Evolutionary conservation across 2,113 vertebrate genomes (phyloP).

Genomic region (Dromas ardeola): DNA sequence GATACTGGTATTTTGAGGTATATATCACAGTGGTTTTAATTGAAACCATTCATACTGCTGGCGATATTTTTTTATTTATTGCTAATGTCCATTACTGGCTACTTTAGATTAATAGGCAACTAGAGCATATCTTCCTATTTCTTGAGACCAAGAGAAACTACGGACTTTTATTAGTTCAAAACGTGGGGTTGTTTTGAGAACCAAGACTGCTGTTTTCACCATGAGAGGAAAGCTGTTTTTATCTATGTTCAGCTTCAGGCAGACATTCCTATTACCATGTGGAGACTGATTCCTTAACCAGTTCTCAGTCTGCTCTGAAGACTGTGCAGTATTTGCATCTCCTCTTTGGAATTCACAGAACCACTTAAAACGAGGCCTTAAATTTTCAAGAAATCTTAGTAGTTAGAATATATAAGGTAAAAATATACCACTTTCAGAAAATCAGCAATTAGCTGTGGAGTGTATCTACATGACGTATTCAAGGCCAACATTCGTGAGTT

Average conservation of each 20-base stretch:
- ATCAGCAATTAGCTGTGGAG: neutral
- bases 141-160: neutral
- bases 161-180: neutral
- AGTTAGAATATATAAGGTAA: neutral
- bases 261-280: neutral
- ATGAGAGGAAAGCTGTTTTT: neutral
- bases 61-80: neutral
- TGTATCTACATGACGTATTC: neutral
- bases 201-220: neutral
- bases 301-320: neutral
- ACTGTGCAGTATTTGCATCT: neutral
- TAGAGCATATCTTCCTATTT: neutral
- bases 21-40: neutral
- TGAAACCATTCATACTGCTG: neutral
- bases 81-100: neutral
- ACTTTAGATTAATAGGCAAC: neutral
- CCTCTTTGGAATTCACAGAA: neutral
- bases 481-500: neutral
- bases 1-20: neutral
- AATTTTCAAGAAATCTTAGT: neutral
- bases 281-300: neutral
- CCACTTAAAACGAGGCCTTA: neutral
- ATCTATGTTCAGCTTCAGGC: neutral
- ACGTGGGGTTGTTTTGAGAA: accelerated
- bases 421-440: neutral